Evolutionary conservation across 2,888 invertebrate genomes (phyloP).

Genomic region (Anorthoa munda): DNA sequence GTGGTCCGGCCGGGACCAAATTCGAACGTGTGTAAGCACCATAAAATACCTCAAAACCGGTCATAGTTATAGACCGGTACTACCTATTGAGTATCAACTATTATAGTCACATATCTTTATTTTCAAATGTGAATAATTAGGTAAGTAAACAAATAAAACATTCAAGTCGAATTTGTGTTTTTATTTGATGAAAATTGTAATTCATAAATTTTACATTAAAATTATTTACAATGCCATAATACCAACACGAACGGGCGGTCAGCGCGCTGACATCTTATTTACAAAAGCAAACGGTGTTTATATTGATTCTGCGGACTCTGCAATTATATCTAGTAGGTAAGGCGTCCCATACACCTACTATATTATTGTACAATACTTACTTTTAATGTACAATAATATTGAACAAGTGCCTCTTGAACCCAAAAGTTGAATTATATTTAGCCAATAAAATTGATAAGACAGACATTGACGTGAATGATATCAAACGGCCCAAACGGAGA

Average conservation of each 20-base stretch:
- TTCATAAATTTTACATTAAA: conserved; percentile 89
- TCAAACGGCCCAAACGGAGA: too few relatives aligned
- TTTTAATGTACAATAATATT: too few relatives aligned
- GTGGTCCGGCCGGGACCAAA: too few relatives aligned
- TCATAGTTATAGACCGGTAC: too few relatives aligned
- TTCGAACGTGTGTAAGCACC: too few relatives aligned
- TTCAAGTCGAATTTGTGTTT: conserved; percentile 83
- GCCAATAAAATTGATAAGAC: too few relatives aligned
- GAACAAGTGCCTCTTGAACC: too few relatives aligned
- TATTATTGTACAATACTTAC: too few relatives aligned
- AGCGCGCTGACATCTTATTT: conserved; percentile 77
- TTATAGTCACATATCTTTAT: neutral
- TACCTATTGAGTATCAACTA: neutral
- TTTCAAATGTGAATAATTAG: neutral
- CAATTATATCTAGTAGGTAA: conserved; percentile 22
- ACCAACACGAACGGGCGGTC: conserved; percentile 79
- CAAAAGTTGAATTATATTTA: too few relatives aligned
- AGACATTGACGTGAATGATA: too few relatives aligned
- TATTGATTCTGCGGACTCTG: conserved; percentile 58
- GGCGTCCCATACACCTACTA: too few relatives aligned
- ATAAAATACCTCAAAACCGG: too few relatives aligned
- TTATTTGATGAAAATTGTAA: conserved; percentile 90
- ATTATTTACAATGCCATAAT: conserved; percentile 89
- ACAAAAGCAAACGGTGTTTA: conserved; percentile 81
- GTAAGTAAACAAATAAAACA: conserved; percentile 44